Percentiles rank a stretch among this genome's conserved stretches.
Conservation (phyloP, 2,113 vertebrate species). For the Pterocles burchelli region DNA sequence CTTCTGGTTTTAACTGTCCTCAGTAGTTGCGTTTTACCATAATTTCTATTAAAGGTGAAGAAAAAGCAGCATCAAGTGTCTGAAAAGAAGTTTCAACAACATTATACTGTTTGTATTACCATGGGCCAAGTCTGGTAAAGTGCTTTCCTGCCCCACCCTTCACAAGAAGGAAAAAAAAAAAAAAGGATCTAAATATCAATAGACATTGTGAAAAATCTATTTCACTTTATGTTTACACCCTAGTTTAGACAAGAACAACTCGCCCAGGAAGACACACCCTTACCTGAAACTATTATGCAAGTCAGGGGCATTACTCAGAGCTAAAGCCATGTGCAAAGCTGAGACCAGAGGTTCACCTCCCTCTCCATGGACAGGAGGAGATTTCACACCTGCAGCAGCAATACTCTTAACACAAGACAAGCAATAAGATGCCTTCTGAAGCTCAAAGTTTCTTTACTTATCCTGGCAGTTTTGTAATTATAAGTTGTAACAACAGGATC, state of each 20-base stretch:
- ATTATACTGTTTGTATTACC: neutral
- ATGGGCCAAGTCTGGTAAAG: neutral
- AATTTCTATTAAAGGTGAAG: neutral
- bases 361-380: neutral
- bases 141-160: neutral
- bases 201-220: neutral
- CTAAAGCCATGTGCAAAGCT: neutral
- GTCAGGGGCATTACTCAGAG: neutral
- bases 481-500: neutral
- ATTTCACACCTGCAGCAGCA: neutral
- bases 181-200: neutral
- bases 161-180: neutral
- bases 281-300: conserved; percentile 30
- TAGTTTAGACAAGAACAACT: neutral
- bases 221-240: neutral
- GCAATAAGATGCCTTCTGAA: neutral
- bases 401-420: neutral
- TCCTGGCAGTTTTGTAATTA: neutral
- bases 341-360: neutral
- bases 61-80: neutral
- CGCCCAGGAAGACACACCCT: conserved; percentile 19
- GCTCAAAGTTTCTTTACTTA: neutral
- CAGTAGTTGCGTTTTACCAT: neutral
- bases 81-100: neutral
- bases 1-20: neutral